Conservation (phyloP, 2,113 vertebrate species). For the Peromyscus californicus region DNA sequence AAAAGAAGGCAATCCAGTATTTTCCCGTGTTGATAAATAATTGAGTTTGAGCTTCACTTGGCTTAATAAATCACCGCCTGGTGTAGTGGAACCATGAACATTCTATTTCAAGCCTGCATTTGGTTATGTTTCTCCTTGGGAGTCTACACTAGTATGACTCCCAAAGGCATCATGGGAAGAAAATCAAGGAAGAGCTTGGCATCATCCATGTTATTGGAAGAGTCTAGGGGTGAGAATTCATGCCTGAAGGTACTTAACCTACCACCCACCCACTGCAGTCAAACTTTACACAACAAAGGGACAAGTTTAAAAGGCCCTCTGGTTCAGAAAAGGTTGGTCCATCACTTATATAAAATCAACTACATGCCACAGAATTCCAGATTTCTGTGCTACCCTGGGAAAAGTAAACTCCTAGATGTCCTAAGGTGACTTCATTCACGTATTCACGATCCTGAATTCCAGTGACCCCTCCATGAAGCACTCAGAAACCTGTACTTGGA, state of each 20-base stretch:
- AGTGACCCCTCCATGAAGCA: not conserved
- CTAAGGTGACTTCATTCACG: not conserved
- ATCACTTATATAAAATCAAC: not conserved
- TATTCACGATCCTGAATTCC: not conserved
- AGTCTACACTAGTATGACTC: not conserved
- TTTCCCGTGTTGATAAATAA: constrained; percentile 65
- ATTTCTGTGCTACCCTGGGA: not conserved
- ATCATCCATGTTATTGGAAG: not conserved
- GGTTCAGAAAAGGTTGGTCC: not conserved
- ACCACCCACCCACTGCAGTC: not conserved
- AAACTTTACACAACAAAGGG: not conserved
- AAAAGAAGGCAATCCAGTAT: constrained; percentile 72
- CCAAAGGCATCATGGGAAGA: constrained; percentile 14
- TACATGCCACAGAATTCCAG: not conserved
- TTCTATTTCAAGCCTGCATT: not conserved
- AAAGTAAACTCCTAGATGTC: not conserved
- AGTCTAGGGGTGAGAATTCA: not conserved
- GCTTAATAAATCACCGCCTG: constrained; percentile 69
- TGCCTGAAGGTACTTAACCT: not conserved
- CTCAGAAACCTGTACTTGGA: not conserved
- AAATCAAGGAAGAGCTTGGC: not conserved
- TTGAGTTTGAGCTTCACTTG: constrained; percentile 68
- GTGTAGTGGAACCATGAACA: constrained; percentile 14
- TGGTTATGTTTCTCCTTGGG: constrained; percentile 14
- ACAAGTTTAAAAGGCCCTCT: not conserved